A percentile compares a stretch with the other conserved stretches of the same genome.
These are phyloP conservation scores for Morelia viridis DNA, from an alignment of 2,797 vertebrate species.

Conservation along the genomic window DNA sequence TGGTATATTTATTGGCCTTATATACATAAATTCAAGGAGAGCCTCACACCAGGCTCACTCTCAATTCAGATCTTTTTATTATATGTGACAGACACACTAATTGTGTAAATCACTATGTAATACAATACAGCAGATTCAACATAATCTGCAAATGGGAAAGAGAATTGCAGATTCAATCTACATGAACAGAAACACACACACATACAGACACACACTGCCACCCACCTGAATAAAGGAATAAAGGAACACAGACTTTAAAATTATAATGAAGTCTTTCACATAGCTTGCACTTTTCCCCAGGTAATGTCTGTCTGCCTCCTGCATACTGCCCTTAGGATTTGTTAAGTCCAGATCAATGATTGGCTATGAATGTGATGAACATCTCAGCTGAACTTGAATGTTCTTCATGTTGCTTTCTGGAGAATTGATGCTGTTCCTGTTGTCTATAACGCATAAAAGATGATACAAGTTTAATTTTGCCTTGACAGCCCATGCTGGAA, in stretches of 20 bases:
- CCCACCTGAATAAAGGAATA: neutral
- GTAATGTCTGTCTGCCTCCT: neutral
- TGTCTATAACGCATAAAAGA: neutral
- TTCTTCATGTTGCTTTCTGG: neutral
- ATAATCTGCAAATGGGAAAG: neutral
- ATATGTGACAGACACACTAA: neutral
- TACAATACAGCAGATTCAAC: neutral
- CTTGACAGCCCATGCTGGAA: neutral
- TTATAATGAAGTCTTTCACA: neutral
- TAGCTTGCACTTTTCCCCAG: neutral
- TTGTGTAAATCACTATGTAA: neutral
- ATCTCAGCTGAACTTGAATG: neutral
- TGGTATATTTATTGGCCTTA: neutral
- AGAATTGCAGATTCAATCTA: neutral
- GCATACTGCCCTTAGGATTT: neutral
- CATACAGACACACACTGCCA: neutral
- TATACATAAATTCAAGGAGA: neutral
- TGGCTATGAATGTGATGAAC: neutral
- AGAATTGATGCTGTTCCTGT: neutral
- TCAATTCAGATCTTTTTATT: neutral
- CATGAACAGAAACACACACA: neutral
- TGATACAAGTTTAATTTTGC: neutral
- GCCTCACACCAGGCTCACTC: neutral
- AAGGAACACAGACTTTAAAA: neutral
- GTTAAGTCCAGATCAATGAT: neutral